Percentiles rank a stretch among this genome's conserved stretches.
Conservation (phyloP, 2,888 invertebrate genomes). For the Drosophila merina region DNA sequence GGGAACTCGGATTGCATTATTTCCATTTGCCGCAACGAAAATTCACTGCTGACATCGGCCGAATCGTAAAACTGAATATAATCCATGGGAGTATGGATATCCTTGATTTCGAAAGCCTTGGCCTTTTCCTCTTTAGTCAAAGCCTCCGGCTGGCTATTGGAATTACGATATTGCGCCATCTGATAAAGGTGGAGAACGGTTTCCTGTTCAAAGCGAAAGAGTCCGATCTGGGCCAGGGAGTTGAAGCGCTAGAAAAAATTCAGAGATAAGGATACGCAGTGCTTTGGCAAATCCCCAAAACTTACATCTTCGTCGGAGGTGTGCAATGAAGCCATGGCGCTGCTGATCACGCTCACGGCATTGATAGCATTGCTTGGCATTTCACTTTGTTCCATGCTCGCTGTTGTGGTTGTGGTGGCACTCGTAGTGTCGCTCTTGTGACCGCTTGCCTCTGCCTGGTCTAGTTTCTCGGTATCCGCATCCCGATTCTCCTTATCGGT, state of each 20-base stretch:
- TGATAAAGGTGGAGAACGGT: conserved; percentile 83
- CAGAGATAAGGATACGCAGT: neutral
- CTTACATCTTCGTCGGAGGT: conserved; percentile 82
- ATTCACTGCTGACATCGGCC: conserved; percentile 72
- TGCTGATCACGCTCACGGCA: conserved; percentile 83
- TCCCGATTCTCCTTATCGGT: conserved; percentile 73
- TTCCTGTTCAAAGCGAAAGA: conserved; percentile 83
- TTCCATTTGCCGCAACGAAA: conserved; percentile 81
- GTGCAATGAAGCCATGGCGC: conserved; percentile 83
- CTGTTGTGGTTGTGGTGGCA: conserved; percentile 59
- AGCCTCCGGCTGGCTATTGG: conserved; percentile 55
- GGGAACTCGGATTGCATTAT: conserved; percentile 83
- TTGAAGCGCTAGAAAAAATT: conserved; percentile 77
- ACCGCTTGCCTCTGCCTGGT: conserved; percentile 39
- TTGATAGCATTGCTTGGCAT: conserved; percentile 77
- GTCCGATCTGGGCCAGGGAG: conserved; percentile 74
- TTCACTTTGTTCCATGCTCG: conserved; percentile 65
- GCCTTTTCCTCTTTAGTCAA: conserved; percentile 79
- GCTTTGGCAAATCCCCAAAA: neutral
- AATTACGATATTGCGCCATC: conserved; percentile 77
- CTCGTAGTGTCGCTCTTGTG: conserved; percentile 61
- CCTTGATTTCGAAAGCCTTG: conserved; percentile 79
- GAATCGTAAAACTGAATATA: conserved; percentile 82
- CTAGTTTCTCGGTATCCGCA: conserved; percentile 68
- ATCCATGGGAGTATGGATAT: conserved; percentile 81